Evolutionary conservation across 2,888 invertebrate species (phyloP), one percentile per base, ranked within the genome.

Genomic region (Ctenicera cuprea): DNA sequence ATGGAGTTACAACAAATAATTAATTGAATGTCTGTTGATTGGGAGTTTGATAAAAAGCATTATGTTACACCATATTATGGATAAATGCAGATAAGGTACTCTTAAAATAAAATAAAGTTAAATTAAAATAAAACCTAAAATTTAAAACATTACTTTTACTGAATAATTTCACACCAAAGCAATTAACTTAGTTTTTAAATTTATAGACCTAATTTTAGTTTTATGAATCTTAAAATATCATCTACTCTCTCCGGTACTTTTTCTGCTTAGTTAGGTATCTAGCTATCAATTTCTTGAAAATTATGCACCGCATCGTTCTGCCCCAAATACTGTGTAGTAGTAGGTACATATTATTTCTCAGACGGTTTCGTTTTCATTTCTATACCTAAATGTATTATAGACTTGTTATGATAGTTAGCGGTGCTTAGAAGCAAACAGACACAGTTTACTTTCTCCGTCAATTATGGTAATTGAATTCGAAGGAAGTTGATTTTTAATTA

Each of bases 331-430:
- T 12, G 8, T 18, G 5, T 38, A 61, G n/a, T n/a, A n/a, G n/a
- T n/a, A n/a, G n/a, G 38, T 61, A 26, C 37, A n/a, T 20, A 61
- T n/a, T n/a, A n/a, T n/a, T 61, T 61, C 41, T 11, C 38, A 41
- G 18, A 14, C 38, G 16, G 16, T 41, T 61, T 61, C 61, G 16
- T 11, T 61, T 61, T 61, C 61, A 41, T 61, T 61, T 61, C 38
- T 3, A 16, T 52, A 26, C 26, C 11, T 52, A 26, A 20, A 18
- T 52, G n/a, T n/a, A n/a, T 52, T 52, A 52, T 52, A 50, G 43
- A 1, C 43, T 14, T 7, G n/a, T 26, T 26, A 45, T 45, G 14
- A 16, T 45, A 16, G 14, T 8, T 45, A 45, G 14, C n/a, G 11
- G 14, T 14, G n/a, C n/a, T 45, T 30, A 33, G 7, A 33, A 4